A percentile compares a stretch with the other conserved stretches of the same genome.
phyloP scores from a whole-genome alignment of 2,113 vertebrate species.

The Oxyruncus cristatus region DNA sequence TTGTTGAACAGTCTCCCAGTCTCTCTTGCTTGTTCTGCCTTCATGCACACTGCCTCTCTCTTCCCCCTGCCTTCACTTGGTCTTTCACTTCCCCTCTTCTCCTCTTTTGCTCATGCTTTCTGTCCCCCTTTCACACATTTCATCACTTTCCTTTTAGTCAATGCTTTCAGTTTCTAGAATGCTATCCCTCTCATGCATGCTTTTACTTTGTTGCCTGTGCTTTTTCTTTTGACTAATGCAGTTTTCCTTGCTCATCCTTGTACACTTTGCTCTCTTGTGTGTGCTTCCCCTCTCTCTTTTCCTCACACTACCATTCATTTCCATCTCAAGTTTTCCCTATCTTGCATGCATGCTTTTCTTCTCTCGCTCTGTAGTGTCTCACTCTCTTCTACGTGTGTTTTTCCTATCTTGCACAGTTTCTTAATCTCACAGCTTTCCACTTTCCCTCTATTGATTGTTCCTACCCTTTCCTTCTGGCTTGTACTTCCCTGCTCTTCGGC shows the following conservation, averaged over 20 bases:
- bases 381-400: background rate
- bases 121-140: background rate
- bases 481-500: background rate
- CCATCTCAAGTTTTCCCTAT: background rate
- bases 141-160: background rate
- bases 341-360: background rate
- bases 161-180: background rate
- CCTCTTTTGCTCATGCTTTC: background rate
- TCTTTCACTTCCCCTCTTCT: background rate
- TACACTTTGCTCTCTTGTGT: background rate
- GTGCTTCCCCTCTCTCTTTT: background rate
- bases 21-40: background rate
- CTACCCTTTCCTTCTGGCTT: background rate
- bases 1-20: background rate
- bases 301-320: fast-evolving
- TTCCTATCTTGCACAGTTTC: background rate
- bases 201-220: background rate
- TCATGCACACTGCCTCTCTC: background rate
- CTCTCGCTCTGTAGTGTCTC: background rate
- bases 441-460: background rate
- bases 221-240: background rate
- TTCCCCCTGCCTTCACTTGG: background rate
- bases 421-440: background rate
- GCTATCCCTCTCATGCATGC: background rate
- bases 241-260: background rate